Conservation (phyloP, 1,140 invertebrate species). For the Pseudomyrmex cubaensis region DNA sequence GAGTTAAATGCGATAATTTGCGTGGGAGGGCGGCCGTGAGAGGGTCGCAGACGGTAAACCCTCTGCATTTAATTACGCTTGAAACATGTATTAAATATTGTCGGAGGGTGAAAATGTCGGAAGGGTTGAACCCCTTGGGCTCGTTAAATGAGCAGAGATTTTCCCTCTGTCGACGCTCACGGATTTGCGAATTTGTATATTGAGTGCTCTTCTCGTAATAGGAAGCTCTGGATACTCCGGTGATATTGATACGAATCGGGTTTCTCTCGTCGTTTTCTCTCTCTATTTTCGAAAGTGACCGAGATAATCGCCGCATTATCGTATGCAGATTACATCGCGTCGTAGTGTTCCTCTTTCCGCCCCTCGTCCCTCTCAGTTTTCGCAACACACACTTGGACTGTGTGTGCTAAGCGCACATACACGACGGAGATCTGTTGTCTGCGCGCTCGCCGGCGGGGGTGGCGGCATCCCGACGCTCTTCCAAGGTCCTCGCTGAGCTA, state of each 20-base stretch:
- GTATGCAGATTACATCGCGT: constrained; percentile 34
- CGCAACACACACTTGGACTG: constrained; percentile 5
- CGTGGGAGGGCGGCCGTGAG: constrained; percentile 78
- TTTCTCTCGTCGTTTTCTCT: constrained; percentile 34
- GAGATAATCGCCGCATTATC: background rate
- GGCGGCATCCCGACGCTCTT: constrained; percentile 68
- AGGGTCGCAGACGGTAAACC: constrained; percentile 75
- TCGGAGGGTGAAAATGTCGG: constrained; percentile 78
- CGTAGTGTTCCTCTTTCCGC: background rate
- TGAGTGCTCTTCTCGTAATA: constrained; percentile 15
- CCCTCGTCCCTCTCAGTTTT: background rate
- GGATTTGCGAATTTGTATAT: constrained; percentile 64
- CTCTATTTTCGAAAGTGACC: background rate
- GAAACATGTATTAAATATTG: constrained; percentile 83
- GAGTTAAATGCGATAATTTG: constrained; percentile 82
- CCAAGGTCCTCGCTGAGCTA: constrained; percentile 76
- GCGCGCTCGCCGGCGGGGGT: constrained; percentile 66
- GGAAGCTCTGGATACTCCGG: background rate
- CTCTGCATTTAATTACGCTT: constrained; percentile 83
- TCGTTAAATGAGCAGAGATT: constrained; percentile 81
- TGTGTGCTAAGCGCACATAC: constrained; percentile 38
- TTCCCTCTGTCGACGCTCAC: constrained; percentile 67
- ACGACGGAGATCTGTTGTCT: constrained; percentile 70
- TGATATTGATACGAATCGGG: background rate
- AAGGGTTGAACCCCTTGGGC: constrained; percentile 81